Evolutionary conservation across 2,888 invertebrate genomes (phyloP), one percentile per base, ranked within the genome.

Genomic region (Callinectes sapidus): DNA sequence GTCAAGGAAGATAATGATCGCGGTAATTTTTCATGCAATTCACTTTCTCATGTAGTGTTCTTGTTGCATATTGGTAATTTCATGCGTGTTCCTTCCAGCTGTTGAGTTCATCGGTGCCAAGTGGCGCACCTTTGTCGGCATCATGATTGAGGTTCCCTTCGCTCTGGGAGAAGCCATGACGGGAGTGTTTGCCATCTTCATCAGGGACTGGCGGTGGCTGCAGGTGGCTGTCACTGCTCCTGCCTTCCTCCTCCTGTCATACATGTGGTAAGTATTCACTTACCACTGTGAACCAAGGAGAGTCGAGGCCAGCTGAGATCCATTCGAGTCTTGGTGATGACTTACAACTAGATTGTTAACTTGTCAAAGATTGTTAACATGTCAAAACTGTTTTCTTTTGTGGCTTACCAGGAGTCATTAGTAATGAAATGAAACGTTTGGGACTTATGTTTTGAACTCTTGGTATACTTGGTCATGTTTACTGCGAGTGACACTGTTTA

Each of bases 161-260:
- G 94, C 94, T 2, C 87, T 94, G 48, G 94, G 94, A 10, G 94
- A 94, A 89, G 93, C 94, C 10, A 90, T 91, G 91, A 92, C 93
- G 0, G 94, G 94, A 0, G 92, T 94, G 18, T 55, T 94, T 71
- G 93, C 94, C 85, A 93, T 93, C 92, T 94, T 94, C 92, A 92
- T 94, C 89, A 81, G 92, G 89, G 95, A 95, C 88, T 93, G 95
- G 94, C 77, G 94, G 87, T 91, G 87, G 87, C 91, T 94, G 14
- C 94, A 94, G 90, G 91, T 93, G 18, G 93, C 94, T 32, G 89
- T 92, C 85, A 94, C 94, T n/a, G 93, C 93, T n/a, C 94, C 94
- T 8, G 94, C 93, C 28, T 91, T 94, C 66, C 86, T 93, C n/a
- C 92, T 94, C 66, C 42, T 94, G 39, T 91, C 94, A 2, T 94